Conservation (phyloP, 2,113 vertebrate species). For the Clinocottus analis region DNA sequence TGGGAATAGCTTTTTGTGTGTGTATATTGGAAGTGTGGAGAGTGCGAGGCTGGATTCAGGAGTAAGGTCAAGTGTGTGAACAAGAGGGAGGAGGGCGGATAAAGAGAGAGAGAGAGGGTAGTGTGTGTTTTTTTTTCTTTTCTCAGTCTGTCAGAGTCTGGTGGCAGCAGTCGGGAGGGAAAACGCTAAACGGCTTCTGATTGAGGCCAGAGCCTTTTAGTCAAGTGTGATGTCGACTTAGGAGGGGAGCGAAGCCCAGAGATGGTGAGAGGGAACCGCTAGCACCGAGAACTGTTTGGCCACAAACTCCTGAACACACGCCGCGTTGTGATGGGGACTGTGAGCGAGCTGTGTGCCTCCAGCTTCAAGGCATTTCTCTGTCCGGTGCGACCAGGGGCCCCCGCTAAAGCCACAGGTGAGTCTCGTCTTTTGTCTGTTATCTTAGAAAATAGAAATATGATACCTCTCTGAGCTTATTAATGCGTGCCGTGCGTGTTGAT, state of each 20-base stretch:
- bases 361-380: constrained; percentile 93
- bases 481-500: neutral
- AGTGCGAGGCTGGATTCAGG: constrained; percentile 38
- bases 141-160: constrained; percentile 60
- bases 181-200: neutral
- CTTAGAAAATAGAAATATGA: neutral
- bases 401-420: constrained; percentile 78
- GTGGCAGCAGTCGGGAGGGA: constrained; percentile 34
- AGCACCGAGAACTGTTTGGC: neutral
- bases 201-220: constrained; percentile 4
- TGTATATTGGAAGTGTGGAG: constrained; percentile 13
- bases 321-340: constrained; percentile 85
- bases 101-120: constrained; percentile 23
- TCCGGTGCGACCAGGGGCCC: constrained; percentile 70
- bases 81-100: constrained; percentile 51
- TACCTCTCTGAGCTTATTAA: neutral
- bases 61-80: constrained; percentile 68
- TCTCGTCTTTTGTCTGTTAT: neutral
- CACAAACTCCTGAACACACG: constrained; percentile 36
- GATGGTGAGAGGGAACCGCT: constrained; percentile 41
- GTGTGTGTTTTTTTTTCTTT: constrained; percentile 22
- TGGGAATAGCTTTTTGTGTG: neutral
- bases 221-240: constrained; percentile 7
- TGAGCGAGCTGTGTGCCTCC: constrained; percentile 92
- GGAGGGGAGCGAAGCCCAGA: neutral